phyloP scores from a whole-genome alignment of 2,888 invertebrate species.

The Hydrotaea cyrtoneurina region DNA sequence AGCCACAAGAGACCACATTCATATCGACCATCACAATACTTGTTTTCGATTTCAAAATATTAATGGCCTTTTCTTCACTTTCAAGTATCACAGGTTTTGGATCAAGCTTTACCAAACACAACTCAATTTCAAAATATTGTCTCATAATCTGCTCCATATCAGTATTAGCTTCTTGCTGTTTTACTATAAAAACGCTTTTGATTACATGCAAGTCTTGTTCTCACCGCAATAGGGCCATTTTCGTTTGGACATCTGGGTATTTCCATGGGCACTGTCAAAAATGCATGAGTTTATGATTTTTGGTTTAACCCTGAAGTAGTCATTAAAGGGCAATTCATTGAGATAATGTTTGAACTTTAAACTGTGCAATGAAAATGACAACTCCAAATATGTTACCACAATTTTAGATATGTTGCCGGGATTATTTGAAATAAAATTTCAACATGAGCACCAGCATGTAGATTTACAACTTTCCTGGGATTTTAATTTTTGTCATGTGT shows the following conservation, averaged over 20 bases:
- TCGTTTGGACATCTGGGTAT: not conserved
- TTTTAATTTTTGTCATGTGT: not conserved
- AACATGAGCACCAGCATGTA: not conserved
- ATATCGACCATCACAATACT: conserved; percentile 31
- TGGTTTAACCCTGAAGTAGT: conserved; percentile 39
- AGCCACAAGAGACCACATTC: conserved; percentile 63
- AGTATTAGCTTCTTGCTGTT: not conserved
- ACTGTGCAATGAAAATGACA: not conserved
- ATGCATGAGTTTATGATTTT: conserved; percentile 52
- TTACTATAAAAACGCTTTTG: conserved; percentile 9
- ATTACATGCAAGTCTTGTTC: conserved; percentile 1
- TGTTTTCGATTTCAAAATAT: conserved; percentile 22
- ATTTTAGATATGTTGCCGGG: conserved; percentile 36
- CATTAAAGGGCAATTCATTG: not conserved
- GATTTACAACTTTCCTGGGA: conserved; percentile 15
- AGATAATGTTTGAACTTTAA: not conserved
- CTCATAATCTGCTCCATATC: not conserved
- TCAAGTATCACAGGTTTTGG: not conserved
- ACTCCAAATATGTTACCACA: conserved; percentile 8
- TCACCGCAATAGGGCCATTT: conserved; percentile 10
- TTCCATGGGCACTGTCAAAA: conserved; percentile 35
- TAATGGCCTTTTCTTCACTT: conserved; percentile 6
- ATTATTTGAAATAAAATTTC: conserved; percentile 49
- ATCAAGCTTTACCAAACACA: conserved; percentile 22
- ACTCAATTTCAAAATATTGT: conserved; percentile 23